These are phyloP conservation scores for Nipponacmea schrenckii DNA, from an alignment of 2,888 invertebrate genomes.

Conservation along the genomic window DNA sequence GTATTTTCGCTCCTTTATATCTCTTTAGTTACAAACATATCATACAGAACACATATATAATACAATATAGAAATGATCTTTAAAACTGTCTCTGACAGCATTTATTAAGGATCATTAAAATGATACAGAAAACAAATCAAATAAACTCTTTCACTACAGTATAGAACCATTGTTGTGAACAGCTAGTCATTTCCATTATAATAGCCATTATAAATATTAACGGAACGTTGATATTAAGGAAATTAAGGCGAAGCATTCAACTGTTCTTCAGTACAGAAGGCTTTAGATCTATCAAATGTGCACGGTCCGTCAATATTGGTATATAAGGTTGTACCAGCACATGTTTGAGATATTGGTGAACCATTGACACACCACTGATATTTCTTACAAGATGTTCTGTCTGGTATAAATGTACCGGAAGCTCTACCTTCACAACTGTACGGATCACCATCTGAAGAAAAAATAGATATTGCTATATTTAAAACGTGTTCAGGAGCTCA, in stretches of 20 bases:
- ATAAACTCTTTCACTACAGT: too few species aligned
- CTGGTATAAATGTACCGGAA: not conserved
- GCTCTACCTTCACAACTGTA: conserved; percentile 1
- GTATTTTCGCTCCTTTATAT: too few species aligned
- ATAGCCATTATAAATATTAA: too few species aligned
- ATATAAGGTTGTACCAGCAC: not conserved
- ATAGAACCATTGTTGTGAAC: too few species aligned
- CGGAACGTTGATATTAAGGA: not conserved
- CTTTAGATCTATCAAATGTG: not conserved
- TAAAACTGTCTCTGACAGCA: not conserved
- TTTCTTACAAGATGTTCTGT: not conserved
- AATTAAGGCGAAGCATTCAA: not conserved
- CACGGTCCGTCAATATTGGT: not conserved
- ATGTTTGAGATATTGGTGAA: not conserved
- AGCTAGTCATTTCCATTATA: too few species aligned
- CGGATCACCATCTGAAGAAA: not conserved
- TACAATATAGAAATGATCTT: not conserved
- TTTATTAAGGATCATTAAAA: too few species aligned
- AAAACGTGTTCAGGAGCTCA: too few species aligned
- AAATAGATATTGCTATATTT: too few species aligned
- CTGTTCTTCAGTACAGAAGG: not conserved
- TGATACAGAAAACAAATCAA: too few species aligned
- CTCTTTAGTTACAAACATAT: too few species aligned
- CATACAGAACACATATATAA: too few species aligned
- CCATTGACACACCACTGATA: not conserved